A percentile compares a stretch with the other conserved stretches of the same genome.
phyloP scores from a whole-genome alignment of 2,797 vertebrate genomes.

The Vespertilio murinus region DNA sequence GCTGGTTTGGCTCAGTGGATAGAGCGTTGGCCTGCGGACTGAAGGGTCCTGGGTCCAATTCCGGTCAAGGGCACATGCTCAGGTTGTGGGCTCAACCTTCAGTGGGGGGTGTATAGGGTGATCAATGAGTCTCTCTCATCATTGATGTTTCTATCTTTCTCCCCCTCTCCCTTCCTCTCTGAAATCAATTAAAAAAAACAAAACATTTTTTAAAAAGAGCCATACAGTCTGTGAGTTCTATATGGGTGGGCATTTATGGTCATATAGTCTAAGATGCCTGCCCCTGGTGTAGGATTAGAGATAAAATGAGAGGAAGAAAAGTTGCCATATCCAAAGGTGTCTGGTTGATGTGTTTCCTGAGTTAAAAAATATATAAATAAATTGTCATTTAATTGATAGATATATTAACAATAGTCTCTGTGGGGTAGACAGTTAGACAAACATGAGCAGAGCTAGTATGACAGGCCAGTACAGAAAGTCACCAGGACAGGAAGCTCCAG shows the following conservation, averaged over 20 bases:
- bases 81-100: no score
- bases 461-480: background rate
- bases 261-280: background rate
- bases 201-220: background rate
- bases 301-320: background rate
- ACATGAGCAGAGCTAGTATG: background rate
- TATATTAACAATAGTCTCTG: background rate
- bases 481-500: background rate
- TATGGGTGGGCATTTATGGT: background rate
- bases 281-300: background rate
- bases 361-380: background rate
- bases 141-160: no score
- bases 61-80: no score
- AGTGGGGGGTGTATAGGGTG: no score
- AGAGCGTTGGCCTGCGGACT: no score
- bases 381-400: background rate
- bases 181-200: no score
- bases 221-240: background rate
- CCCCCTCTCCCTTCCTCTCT: no score
- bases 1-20: no score
- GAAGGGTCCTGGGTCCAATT: no score
- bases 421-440: background rate
- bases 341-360: background rate
- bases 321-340: background rate
- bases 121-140: no score